Evolutionary conservation across 2,113 vertebrate species (phyloP), one percentile per base, ranked within the genome.

Genomic region (Thunnus maccoyii): DNA sequence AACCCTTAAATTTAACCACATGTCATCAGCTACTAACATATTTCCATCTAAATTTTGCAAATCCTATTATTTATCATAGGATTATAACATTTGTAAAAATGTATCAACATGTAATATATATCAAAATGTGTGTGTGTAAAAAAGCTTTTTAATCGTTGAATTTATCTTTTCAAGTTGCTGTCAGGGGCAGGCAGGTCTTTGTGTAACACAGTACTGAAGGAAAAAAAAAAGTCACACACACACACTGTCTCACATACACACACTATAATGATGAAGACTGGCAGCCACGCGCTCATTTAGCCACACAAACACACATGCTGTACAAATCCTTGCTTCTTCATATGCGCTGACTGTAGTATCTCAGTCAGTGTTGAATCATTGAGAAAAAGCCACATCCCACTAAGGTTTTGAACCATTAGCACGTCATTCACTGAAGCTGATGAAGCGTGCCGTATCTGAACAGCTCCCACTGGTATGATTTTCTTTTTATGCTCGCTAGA

Each of bases 391-490:
- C 60, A 76, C 76, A 48, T 65, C 65, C 72, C 69, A 78, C 66
- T 67, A 67, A 78, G 76, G 65, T 88, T 75, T 83, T 81, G 80
- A 88, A 48, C 87, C 86, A 91, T 91, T 87, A 92, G 88, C 84
- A 75, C 56, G 36, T 86, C 84, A 77, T 78, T 90, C 85, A 66
- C 72, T 71, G 22, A 54, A 89, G 73, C 80, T 78, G 86, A 89
- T 92, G 92, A 87, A 85, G 90, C 91, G 55, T 90, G 80, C 54
- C 50, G 51, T 70, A 74, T 81, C 80, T 65, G 79, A 92, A 88
- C 73, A 30, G 84, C 89, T 92, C 92, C 91, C 88, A 77, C 83
- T 72, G 86, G 89, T 67, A 25, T 58, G 76, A 52, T 82, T 83
- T 76, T 82, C 90, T 70, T 72, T 68, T 81, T 72, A 81, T 85